These are phyloP conservation scores for Grapholita molesta DNA, from an alignment of 1,140 invertebrate genomes.

Conservation along the genomic window DNA sequence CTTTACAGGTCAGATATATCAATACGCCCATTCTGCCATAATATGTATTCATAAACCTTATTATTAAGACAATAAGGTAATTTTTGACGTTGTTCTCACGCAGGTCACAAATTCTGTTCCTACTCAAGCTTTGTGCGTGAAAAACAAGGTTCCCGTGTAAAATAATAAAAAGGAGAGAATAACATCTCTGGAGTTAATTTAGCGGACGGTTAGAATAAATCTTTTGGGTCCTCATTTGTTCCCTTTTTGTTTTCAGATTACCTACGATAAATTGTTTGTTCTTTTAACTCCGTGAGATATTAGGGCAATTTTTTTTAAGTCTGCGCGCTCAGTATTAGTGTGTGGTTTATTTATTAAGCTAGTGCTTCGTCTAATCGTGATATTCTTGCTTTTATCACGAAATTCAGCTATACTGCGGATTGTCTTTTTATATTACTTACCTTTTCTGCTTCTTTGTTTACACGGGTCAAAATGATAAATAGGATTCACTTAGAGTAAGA, in stretches of 20 bases:
- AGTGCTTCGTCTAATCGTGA: background rate
- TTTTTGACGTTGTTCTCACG: too few species aligned
- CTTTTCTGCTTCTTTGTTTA: background rate
- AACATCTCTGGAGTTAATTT: conserved; percentile 47
- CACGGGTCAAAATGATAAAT: too few species aligned
- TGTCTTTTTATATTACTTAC: background rate
- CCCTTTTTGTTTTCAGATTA: conserved; percentile 40
- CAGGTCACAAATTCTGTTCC: conserved; percentile 31
- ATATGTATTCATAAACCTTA: too few species aligned
- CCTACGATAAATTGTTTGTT: conserved; percentile 17
- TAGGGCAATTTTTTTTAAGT: conserved; percentile 11
- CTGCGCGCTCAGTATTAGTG: background rate
- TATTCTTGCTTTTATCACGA: background rate
- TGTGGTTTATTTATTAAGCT: background rate
- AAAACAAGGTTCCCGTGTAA: conserved; percentile 38
- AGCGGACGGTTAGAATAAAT: conserved; percentile 46
- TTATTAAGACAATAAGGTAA: too few species aligned
- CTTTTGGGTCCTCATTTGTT: conserved; percentile 53
- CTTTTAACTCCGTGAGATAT: conserved; percentile 7
- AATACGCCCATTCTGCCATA: too few species aligned
- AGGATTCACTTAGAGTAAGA: too few species aligned
- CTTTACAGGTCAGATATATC: conserved; percentile 15
- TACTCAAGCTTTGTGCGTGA: conserved; percentile 30
- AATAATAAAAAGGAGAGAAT: conserved; percentile 46
- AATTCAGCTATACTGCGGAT: background rate